Evolutionary conservation across 2,113 vertebrate species (phyloP).

Genomic region (Hirundichthys speculiger): DNA sequence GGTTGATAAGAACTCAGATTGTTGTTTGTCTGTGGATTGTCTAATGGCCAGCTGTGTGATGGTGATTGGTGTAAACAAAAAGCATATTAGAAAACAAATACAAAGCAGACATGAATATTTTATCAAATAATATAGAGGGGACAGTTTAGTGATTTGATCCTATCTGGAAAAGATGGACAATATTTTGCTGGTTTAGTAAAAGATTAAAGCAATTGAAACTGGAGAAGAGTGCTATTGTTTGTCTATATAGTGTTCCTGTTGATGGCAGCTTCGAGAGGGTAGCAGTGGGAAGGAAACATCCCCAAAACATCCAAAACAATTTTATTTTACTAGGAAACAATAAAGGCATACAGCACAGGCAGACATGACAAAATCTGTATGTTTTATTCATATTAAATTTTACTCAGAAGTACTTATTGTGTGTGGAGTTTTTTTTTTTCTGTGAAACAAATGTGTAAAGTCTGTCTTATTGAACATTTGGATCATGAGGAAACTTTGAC

Average conservation of each 20-base stretch:
- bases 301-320: neutral
- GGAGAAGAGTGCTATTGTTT: too few species aligned
- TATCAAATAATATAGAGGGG: too few species aligned
- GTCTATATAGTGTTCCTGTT: neutral
- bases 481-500: neutral
- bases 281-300: neutral
- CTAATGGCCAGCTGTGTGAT: neutral
- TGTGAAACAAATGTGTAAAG: constrained; percentile 1
- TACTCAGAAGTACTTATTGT: neutral
- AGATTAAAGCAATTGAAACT: neutral
- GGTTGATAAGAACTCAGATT: constrained; percentile 3
- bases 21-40: constrained; percentile 8
- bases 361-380: too few species aligned
- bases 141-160: too few species aligned
- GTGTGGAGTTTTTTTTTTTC: too few species aligned
- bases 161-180: too few species aligned
- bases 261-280: neutral
- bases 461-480: neutral
- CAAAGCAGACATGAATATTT: too few species aligned
- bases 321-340: neutral
- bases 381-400: too few species aligned
- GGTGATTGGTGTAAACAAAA: too few species aligned
- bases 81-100: too few species aligned
- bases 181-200: neutral
- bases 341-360: too few species aligned